phyloP scores from a whole-genome alignment of 2,797 vertebrate genomes.

The Sternotherus odoratus region DNA sequence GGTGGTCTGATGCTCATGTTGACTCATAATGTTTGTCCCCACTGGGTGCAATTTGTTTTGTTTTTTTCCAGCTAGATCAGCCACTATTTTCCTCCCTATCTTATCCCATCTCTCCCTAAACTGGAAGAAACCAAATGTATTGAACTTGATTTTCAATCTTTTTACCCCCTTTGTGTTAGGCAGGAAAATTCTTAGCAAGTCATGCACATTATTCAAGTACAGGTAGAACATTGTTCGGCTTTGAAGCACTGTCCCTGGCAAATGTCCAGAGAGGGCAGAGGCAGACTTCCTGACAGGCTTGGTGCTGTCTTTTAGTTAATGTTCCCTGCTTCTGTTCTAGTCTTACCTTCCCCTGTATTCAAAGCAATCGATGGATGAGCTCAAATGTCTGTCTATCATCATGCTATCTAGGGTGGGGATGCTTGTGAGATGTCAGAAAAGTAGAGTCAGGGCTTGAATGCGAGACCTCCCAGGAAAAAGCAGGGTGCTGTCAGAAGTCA shows the following conservation, averaged over 20 bases:
- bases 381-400: fast-evolving
- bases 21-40: fast-evolving
- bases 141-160: not conserved
- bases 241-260: not conserved
- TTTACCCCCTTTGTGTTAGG: not conserved
- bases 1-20: not conserved
- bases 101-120: not conserved
- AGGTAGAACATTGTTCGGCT: not conserved
- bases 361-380: not conserved
- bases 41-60: not conserved
- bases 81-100: not conserved
- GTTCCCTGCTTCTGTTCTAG: too few relatives aligned
- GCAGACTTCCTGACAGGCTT: not conserved
- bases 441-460: not conserved
- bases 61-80: not conserved
- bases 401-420: not conserved
- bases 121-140: not conserved
- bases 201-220: not conserved
- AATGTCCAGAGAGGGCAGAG: fast-evolving
- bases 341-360: not conserved
- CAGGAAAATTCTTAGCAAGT: not conserved
- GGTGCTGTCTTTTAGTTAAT: fast-evolving
- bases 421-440: not conserved
- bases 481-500: not conserved
- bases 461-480: not conserved